Evolutionary conservation across 2,888 invertebrate genomes (phyloP), one percentile per base, ranked within the genome.

Genomic region (Eupithecia tripunctaria): DNA sequence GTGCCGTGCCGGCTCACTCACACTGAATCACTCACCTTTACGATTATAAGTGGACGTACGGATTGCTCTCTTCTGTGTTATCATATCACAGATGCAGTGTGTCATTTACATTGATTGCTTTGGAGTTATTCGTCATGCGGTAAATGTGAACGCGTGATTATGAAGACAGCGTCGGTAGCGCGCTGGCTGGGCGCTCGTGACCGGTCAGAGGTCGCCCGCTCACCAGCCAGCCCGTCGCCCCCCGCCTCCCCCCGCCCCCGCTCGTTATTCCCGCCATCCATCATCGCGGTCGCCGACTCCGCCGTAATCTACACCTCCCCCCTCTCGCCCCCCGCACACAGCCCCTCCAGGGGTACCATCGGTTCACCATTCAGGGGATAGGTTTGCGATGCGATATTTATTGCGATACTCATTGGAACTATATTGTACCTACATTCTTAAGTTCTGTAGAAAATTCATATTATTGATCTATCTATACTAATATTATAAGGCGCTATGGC

Each of bases 191-290:
- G 14, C n/a, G 7, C n/a, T 43, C 43, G 18, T n/a, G 43, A 6
- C 43, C 18, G 18, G 43, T 43, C 47, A 21, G 47, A 51, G 47
- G 47, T 51, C 47, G 43, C 43, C 7, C 43, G 43, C 43, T 2
- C 18, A 18, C 7, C 43, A 7, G n/a, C 0, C 7, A n/a, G 47
- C 47, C 6, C 6, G 47, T 21, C 63, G 4, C 38, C 2, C 63
- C 21, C 12, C n/a, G 2, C 21, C 63, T 12, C 14, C 21, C 4
- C 14, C 63, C 29, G 1, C 62, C 12, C 29, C 73, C 83, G 84
- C 83, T 87, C 88, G 88, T 91, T 91, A 92, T 89, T 88, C 86
- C 85, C 82, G 84, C 82, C 91, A 92, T 92, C 91, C 88, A 92
- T 92, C 92, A 92, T 89, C 86, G 80, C 81, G 83, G 82, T 82